phyloP scores from a whole-genome alignment of 2,888 invertebrate genomes.

The Drosophila neoperkinsi region DNA sequence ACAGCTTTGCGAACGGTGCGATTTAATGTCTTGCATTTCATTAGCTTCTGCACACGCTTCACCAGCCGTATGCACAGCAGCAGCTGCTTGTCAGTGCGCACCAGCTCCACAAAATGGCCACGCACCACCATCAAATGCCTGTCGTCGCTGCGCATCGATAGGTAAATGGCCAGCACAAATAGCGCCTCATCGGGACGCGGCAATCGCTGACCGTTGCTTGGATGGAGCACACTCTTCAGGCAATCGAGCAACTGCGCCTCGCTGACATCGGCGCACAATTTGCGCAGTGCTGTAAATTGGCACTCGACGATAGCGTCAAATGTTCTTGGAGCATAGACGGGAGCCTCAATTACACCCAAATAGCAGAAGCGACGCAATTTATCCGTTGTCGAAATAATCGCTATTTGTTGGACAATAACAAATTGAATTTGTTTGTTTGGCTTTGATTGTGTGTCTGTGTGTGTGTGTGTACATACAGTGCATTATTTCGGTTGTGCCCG shows the following conservation, averaged over 20 bases:
- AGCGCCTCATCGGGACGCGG: conserved; percentile 81
- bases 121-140: conserved; percentile 68
- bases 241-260: conserved; percentile 57
- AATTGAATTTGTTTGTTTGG: background rate
- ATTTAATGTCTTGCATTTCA: conserved; percentile 66
- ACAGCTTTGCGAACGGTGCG: conserved; percentile 81
- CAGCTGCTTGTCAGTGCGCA: conserved; percentile 73
- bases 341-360: conserved; percentile 67
- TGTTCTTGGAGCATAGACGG: conserved; percentile 66
- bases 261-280: conserved; percentile 53
- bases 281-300: conserved; percentile 43
- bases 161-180: conserved; percentile 78
- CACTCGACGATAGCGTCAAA: conserved; percentile 46
- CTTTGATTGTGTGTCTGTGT: background rate
- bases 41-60: conserved; percentile 58
- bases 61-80: conserved; percentile 79
- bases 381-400: conserved; percentile 25
- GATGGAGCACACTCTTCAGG: conserved; percentile 49
- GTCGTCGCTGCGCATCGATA: conserved; percentile 52
- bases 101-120: conserved; percentile 55
- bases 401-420: conserved; percentile 8
- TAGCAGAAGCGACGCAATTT: conserved; percentile 77
- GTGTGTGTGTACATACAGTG: conserved; percentile 6
- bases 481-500: background rate
- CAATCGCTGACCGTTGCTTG: conserved; percentile 40